phyloP scores from a whole-genome alignment of 2,888 invertebrate species.

The Pristionchus arcanus region DNA sequence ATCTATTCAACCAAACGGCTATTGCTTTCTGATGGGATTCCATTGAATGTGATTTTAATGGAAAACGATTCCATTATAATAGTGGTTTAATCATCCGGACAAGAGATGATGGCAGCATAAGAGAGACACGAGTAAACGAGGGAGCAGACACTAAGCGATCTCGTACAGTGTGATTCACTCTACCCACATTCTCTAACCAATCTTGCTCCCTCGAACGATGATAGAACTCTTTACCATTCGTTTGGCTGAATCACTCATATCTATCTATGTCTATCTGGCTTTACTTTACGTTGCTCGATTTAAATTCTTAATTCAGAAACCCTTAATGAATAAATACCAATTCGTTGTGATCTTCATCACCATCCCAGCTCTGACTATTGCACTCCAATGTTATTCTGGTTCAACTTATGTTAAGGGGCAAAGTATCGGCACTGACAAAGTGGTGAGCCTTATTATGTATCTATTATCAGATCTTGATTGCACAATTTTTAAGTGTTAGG shows the following conservation, averaged over 20 bases:
- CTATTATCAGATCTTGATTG: background rate
- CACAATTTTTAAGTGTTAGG: too few species aligned
- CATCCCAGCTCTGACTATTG: background rate
- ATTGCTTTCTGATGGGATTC: background rate
- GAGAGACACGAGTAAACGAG: conserved; percentile 15
- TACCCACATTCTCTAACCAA: background rate
- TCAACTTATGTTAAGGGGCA: conserved; percentile 43
- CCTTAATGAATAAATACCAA: background rate
- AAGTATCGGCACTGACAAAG: conserved; percentile 48
- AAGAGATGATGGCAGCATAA: background rate
- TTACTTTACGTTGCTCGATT: background rate
- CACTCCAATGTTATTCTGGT: conserved; percentile 36
- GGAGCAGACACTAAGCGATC: background rate
- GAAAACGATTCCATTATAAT: background rate
- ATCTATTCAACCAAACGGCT: background rate
- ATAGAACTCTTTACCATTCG: background rate
- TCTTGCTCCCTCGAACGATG: background rate
- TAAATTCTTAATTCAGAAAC: background rate
- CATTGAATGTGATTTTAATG: background rate
- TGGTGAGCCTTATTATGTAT: background rate
- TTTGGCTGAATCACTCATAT: too few species aligned
- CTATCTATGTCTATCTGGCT: background rate
- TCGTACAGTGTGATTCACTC: conserved; percentile 24
- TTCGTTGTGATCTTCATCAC: background rate
- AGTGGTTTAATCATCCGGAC: background rate